phyloP scores from a whole-genome alignment of 1,140 invertebrate species.

The Ladona fulva region DNA sequence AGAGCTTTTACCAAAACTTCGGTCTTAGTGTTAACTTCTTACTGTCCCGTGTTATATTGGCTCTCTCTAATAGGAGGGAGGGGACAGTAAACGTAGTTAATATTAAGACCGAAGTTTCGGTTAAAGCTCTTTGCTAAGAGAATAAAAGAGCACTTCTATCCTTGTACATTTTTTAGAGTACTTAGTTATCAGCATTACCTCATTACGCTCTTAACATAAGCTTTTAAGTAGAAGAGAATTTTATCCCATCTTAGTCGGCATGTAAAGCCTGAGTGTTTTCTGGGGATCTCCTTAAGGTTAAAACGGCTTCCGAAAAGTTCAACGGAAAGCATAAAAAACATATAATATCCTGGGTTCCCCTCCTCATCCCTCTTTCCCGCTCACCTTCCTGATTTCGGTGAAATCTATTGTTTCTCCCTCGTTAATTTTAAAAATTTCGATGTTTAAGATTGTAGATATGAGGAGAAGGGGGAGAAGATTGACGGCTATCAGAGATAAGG shows the following conservation, averaged over 20 bases:
- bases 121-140: no score
- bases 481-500: not conserved
- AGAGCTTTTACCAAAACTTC: no score
- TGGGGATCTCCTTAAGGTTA: not conserved
- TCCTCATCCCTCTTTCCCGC: not conserved
- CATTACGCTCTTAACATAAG: no score
- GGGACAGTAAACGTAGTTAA: no score
- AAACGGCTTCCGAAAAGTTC: not conserved
- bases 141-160: no score
- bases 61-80: no score
- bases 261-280: not conserved
- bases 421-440: constrained; percentile 7
- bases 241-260: not conserved
- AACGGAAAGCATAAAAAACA: not conserved
- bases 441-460: not conserved
- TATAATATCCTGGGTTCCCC: not conserved
- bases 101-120: no score
- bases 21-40: no score
- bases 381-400: not conserved
- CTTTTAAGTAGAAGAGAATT: no score
- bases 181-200: no score
- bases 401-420: constrained; percentile 5
- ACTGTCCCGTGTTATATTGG: no score
- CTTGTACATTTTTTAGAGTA: no score
- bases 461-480: not conserved